Evolutionary conservation across 92 coral and sea anemone genomes (phyloP).

Genomic region (Muricea muricata): DNA sequence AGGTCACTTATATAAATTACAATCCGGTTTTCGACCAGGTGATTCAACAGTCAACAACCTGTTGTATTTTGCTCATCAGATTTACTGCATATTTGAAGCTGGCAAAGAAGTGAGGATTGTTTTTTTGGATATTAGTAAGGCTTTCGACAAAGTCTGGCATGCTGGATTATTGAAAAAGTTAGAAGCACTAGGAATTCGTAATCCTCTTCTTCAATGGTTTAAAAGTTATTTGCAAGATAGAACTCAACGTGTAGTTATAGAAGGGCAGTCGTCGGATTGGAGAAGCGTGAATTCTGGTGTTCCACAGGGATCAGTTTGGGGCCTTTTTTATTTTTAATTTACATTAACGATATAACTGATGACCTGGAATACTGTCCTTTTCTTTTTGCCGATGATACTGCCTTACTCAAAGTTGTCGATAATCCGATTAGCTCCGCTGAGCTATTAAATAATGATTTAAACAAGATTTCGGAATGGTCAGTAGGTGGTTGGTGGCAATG

Average conservation of each 20-base stretch:
- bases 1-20: not conserved
- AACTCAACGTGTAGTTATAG: too few relatives aligned
- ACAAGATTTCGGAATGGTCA: not conserved
- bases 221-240: too few relatives aligned
- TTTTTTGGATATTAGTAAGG: constrained; percentile 25
- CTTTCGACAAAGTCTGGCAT: constrained; percentile 8
- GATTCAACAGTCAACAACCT: not conserved
- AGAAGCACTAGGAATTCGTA: constrained; percentile 39
- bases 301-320: too few relatives aligned
- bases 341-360: too few relatives aligned
- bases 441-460: not conserved
- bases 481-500: too few relatives aligned
- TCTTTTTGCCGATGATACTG: not conserved
- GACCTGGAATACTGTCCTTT: not conserved
- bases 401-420: not conserved
- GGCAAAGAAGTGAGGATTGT: not conserved
- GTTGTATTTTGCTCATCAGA: not conserved
- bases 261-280: too few relatives aligned
- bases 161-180: constrained; percentile 47
- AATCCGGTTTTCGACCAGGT: not conserved
- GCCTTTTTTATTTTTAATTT: too few relatives aligned
- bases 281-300: too few relatives aligned
- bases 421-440: too few relatives aligned
- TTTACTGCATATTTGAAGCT: not conserved
- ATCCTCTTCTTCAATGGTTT: constrained; percentile 7